Conservation (phyloP, 2,797 vertebrate species). For the Passerculus sandwichensis region DNA sequence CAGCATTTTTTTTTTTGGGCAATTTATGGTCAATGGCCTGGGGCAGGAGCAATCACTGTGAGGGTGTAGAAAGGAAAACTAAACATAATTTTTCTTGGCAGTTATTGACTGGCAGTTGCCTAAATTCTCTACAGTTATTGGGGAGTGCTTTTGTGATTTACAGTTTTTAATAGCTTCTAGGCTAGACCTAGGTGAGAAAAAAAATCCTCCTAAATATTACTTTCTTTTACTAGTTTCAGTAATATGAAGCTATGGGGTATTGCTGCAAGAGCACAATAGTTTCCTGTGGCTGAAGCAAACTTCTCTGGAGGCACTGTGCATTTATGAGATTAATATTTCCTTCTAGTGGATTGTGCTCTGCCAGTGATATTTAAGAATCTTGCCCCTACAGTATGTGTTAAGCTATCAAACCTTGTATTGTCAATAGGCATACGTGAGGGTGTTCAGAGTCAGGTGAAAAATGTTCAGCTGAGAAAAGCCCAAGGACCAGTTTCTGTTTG, state of each 20-base stretch:
- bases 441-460: neutral
- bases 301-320: neutral
- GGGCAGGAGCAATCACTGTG: neutral
- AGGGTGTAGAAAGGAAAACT: neutral
- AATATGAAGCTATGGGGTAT: neutral
- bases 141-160: neutral
- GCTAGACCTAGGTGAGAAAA: neutral
- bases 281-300: constrained; percentile 2
- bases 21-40: neutral
- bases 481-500: neutral
- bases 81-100: neutral
- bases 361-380: neutral
- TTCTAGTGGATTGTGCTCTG: neutral
- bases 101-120: neutral
- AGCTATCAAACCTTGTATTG: neutral
- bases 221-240: neutral
- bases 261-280: neutral
- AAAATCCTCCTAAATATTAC: neutral
- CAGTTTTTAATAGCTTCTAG: constrained; percentile 14
- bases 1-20: neutral
- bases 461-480: neutral
- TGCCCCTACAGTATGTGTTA: neutral
- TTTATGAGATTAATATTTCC: constrained; percentile 17
- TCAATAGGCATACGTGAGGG: neutral
- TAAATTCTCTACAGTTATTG: neutral